A percentile compares a stretch with the other conserved stretches of the same genome.
Evolutionary conservation across 2,113 vertebrate genomes (phyloP).

Genomic region (Equus quagga): DNA sequence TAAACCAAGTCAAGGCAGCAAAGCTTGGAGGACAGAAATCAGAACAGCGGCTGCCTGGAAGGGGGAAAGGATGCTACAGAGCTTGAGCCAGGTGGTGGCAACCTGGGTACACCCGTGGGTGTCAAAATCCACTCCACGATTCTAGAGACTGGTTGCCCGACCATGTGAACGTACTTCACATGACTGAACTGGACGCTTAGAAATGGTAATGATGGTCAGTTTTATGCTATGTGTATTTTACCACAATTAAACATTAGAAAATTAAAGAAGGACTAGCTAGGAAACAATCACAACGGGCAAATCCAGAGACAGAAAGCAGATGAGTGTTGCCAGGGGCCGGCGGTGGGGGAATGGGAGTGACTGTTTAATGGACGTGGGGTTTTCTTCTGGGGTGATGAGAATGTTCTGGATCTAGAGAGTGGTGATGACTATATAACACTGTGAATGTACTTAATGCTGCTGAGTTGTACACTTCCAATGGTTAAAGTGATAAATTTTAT

Average conservation of each 20-base stretch:
- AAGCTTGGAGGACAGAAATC: no score
- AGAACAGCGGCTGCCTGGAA: rapidly evolving
- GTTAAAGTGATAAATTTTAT: background rate
- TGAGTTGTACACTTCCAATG: background rate
- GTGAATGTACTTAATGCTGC: no score
- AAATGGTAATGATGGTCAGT: rapidly evolving
- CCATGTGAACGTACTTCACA: rapidly evolving
- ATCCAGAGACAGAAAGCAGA: background rate
- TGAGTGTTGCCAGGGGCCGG: rapidly evolving
- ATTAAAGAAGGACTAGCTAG: background rate
- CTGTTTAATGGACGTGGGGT: rapidly evolving
- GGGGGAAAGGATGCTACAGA: rapidly evolving
- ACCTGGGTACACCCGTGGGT: rapidly evolving
- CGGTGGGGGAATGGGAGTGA: rapidly evolving
- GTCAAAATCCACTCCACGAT: rapidly evolving
- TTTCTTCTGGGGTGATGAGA: background rate
- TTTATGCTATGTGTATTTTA: background rate
- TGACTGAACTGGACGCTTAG: rapidly evolving
- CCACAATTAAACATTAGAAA: background rate
- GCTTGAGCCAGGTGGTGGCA: rapidly evolving
- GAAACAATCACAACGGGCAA: background rate
- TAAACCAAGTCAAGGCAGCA: rapidly evolving
- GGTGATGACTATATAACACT: rapidly evolving
- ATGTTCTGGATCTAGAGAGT: background rate
- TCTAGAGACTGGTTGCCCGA: rapidly evolving